phyloP scores from a whole-genome alignment of 2,888 invertebrate species.

The Willowsia nigromaculata region DNA sequence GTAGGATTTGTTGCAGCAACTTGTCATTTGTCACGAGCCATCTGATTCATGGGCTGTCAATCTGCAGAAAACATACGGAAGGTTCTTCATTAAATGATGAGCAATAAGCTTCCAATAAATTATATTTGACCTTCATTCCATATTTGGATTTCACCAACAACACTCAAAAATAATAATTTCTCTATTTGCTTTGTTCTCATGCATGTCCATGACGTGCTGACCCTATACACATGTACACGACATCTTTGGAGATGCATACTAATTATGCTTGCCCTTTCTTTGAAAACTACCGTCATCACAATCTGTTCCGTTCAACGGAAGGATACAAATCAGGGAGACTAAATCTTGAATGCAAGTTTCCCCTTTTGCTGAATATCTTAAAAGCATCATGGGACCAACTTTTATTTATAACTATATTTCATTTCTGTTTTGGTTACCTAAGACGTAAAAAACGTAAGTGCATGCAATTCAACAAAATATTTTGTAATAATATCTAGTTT shows the following conservation, averaged over 20 bases:
- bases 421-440: no score
- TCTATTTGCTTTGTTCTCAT: background rate
- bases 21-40: background rate
- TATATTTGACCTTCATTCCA: conserved; percentile 6
- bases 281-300: background rate
- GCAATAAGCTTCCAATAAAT: background rate
- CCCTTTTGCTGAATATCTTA: no score
- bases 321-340: no score
- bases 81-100: background rate
- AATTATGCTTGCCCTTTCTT: background rate
- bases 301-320: no score
- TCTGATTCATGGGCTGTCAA: background rate
- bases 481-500: no score
- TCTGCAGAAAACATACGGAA: background rate
- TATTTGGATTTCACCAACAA: background rate
- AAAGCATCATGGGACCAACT: no score
- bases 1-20: no score
- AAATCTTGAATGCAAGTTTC: no score
- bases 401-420: no score
- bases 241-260: background rate
- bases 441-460: no score
- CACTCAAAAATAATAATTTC: background rate
- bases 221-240: no score
- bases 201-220: background rate
- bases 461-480: no score